Percentiles rank a stretch among this genome's conserved stretches.
These are phyloP conservation scores for Muntiacus muntjak DNA, from an alignment of 2,113 vertebrate species.

Conservation along the genomic window DNA sequence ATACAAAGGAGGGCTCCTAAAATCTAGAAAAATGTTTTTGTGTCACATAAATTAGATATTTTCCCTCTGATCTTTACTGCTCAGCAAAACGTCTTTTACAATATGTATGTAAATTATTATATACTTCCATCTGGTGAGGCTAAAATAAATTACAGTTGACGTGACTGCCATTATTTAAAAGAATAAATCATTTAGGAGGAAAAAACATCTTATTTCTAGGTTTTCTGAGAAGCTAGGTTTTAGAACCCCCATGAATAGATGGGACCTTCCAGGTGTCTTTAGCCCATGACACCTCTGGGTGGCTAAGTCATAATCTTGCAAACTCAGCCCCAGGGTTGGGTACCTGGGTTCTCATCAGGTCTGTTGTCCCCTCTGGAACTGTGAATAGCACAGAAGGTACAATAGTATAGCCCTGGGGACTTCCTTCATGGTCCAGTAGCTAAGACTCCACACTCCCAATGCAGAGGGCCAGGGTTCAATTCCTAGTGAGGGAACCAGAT, in stretches of 20 bases:
- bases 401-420: background rate
- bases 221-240: background rate
- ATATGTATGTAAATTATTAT: background rate
- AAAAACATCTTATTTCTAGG: background rate
- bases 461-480: background rate
- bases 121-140: background rate
- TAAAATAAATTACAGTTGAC: background rate
- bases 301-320: background rate
- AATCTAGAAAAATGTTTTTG: background rate
- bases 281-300: background rate
- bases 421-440: background rate
- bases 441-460: background rate
- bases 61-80: background rate
- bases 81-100: background rate
- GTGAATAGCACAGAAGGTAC: accelerated
- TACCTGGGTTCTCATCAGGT: background rate
- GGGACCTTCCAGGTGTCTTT: too few relatives aligned
- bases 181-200: background rate
- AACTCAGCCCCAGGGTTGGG: background rate
- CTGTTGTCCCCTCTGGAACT: background rate
- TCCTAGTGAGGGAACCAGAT: background rate
- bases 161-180: background rate
- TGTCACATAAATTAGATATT: background rate
- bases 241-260: background rate
- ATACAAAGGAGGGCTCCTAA: background rate